Evolutionary conservation across 2,888 invertebrate species (phyloP), one percentile per base, ranked within the genome.

Genomic region (Cyaniris semiargus): DNA sequence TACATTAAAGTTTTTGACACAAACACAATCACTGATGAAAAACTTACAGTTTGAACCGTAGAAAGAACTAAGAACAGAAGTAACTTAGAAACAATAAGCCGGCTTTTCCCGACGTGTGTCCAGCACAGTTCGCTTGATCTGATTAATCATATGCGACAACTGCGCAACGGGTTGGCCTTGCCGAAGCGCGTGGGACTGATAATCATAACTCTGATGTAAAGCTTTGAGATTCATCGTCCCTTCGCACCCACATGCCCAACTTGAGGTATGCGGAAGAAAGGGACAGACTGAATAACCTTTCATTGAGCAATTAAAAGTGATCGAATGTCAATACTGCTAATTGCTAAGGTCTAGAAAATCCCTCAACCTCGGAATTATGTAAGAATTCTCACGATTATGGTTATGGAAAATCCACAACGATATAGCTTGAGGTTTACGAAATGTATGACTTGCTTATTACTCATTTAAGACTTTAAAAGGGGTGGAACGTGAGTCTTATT

Each of bases 101-200:
- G 87, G 84, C 83, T 84, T 84, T 83, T 86, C 82, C 83, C 85
- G 83, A 85, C 87, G 87, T 87, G 86, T 91, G 93, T 92, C 93
- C 93, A 87, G 89, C 87, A 89, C 88, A 89, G 89, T 87, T 89
- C 85, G 85, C 81, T 85, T 85, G 84, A 84, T 81, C 86, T 84
- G 89, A 92, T 93, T 92, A 93, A 93, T 94, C 93, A 93, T 92
- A 88, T 82, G 83, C 83, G 86, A 87, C 90, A 90, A 93, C 90
- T 94, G 90, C 94, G 94, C 91, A 93, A 88, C 86, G 85, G 79
- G 81, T 83, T 85, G 92, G 84, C 92, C 92, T 93, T 92, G 92
- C 81, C 80, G 80, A 60, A 79, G 85, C 86, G 93, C 91, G 94
- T 94, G 92, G 94, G 94, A 82, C 83, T 81, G 80, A 85, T 83